A percentile compares a stretch with the other conserved stretches of the same genome.
Conservation (phyloP, 2,113 vertebrate genomes). For the Danionella cerebrum region DNA sequence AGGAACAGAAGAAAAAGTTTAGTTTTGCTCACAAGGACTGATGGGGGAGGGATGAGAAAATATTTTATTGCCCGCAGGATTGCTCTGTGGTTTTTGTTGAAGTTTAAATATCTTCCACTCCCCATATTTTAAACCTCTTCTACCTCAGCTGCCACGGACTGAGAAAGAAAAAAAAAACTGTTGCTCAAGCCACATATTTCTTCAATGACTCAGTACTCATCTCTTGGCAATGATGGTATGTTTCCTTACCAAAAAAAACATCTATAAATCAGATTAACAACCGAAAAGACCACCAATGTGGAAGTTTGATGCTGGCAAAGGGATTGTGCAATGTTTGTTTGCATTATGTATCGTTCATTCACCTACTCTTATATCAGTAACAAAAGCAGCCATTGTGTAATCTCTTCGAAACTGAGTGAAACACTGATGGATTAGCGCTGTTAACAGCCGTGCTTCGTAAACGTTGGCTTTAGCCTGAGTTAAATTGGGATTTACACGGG, state of each 20-base stretch:
- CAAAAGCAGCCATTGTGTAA: constrained; percentile 63
- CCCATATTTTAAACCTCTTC: constrained; percentile 35
- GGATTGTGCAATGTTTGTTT: constrained; percentile 45
- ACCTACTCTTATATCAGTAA: constrained; percentile 50
- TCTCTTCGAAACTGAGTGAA: constrained; percentile 68
- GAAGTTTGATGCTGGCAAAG: constrained; percentile 47
- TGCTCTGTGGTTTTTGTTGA: constrained; percentile 31
- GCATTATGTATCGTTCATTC: constrained; percentile 24
- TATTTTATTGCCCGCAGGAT: constrained; percentile 35
- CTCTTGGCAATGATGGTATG: constrained; percentile 25
- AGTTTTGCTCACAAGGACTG: neutral
- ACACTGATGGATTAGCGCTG: constrained; percentile 71
- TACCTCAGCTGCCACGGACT: constrained; percentile 34
- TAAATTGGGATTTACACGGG: constrained; percentile 86
- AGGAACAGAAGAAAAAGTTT: neutral
- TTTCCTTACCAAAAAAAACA: constrained; percentile 35
- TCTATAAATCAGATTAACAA: constrained; percentile 46
- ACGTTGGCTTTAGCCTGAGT: constrained; percentile 68
- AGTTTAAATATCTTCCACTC: constrained; percentile 43
- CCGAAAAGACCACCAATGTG: constrained; percentile 53
- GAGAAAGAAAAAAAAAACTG: constrained; percentile 17
- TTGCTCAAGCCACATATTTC: constrained; percentile 35
- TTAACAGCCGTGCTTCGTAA: constrained; percentile 59
- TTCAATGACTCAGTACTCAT: constrained; percentile 39
- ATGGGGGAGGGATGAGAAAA: constrained; percentile 37